These are phyloP conservation scores for Macrotis lagotis DNA, from an alignment of 2,113 vertebrate species.

Conservation along the genomic window DNA sequence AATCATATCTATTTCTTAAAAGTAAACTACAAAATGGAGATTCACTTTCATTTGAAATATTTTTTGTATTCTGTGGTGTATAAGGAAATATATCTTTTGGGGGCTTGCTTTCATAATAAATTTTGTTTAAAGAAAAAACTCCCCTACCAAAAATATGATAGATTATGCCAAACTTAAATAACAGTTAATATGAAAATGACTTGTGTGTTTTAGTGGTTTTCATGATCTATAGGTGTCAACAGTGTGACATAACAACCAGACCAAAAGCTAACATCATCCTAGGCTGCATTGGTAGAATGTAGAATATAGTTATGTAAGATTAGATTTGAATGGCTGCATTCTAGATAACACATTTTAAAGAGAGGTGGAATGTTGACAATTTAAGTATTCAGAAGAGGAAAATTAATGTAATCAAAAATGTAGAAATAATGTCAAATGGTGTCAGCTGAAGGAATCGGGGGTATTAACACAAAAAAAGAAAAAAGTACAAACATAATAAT, in stretches of 20 bases:
- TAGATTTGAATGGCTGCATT: background rate
- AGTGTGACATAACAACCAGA: background rate
- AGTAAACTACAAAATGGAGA: background rate
- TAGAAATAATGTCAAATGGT: background rate
- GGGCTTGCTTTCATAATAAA: background rate
- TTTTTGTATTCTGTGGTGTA: background rate
- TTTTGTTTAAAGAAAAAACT: background rate
- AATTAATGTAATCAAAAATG: background rate
- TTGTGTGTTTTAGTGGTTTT: background rate
- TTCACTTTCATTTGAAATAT: background rate
- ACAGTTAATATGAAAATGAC: background rate
- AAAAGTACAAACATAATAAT: background rate
- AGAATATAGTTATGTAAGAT: background rate
- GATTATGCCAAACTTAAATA: background rate
- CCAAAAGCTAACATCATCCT: background rate
- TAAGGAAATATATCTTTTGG: background rate
- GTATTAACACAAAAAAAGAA: background rate
- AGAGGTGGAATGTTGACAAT: background rate
- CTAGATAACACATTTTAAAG: background rate
- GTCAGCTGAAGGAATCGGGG: background rate
- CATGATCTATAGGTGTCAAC: background rate
- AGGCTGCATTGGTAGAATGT: background rate
- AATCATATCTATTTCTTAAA: background rate
- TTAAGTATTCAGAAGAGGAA: background rate
- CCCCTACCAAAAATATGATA: background rate